Evolutionary conservation across 1,140 invertebrate genomes (phyloP).

Genomic region (Delia radicum): DNA sequence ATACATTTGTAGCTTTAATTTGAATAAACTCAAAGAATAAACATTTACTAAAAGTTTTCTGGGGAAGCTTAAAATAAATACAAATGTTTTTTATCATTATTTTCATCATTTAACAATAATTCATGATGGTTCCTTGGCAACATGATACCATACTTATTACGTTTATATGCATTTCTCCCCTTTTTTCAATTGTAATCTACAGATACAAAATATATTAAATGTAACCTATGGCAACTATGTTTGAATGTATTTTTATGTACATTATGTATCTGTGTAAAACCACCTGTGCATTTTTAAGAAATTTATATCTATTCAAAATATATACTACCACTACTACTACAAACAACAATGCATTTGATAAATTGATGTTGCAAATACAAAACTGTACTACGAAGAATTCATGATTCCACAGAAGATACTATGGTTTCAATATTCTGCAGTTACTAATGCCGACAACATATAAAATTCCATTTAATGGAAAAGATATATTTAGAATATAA

Average conservation of each 20-base stretch:
- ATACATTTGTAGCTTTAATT: background rate
- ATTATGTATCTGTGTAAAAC: background rate
- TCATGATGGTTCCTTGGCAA: background rate
- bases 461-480: too few species aligned
- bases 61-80: background rate
- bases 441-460: too few species aligned
- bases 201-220: background rate
- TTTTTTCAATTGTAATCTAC: background rate
- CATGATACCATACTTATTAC: background rate
- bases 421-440: too few species aligned
- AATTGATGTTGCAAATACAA: constrained; percentile 3
- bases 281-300: background rate
- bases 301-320: background rate
- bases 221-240: background rate
- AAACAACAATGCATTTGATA: background rate
- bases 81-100: background rate
- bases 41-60: too few species aligned
- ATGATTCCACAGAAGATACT: too few species aligned
- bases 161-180: background rate
- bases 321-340: too few species aligned
- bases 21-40: background rate
- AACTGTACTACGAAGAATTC: background rate
- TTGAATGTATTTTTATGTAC: background rate
- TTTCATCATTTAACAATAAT: background rate
- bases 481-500: too few species aligned